Percentiles rank a stretch among this genome's conserved stretches.
Evolutionary conservation across 2,797 vertebrate genomes (phyloP).

Genomic region (Parauchenoglanis ngamensis): DNA sequence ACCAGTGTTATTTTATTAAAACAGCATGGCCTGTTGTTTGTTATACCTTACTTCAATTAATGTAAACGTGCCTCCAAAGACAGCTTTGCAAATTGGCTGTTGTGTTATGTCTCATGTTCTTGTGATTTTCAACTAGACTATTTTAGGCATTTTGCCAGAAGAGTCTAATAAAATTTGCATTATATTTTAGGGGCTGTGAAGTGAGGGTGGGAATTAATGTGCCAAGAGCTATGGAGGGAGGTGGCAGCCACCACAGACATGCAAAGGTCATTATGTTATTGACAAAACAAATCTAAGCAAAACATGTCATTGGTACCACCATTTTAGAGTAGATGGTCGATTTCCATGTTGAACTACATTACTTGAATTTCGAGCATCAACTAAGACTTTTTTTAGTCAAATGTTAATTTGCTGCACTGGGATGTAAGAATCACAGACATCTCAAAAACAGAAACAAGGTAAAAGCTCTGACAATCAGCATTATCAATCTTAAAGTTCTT

Average conservation of each 20-base stretch:
- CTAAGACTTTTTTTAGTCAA: not conserved
- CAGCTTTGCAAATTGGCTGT: slow-evolving; percentile 9
- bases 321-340: not conserved
- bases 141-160: not conserved
- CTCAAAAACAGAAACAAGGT: not conserved
- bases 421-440: not conserved
- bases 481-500: not conserved
- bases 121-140: not conserved
- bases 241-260: slow-evolving; percentile 6
- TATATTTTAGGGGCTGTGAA: slow-evolving; percentile 18
- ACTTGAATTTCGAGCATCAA: not conserved
- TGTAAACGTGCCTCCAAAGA: not conserved
- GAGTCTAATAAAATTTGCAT: slow-evolving; percentile 21
- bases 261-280: slow-evolving; percentile 20
- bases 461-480: not conserved
- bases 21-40: not conserved
- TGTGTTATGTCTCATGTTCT: not conserved
- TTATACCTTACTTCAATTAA: not conserved
- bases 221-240: not conserved
- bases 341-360: not conserved
- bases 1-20: not conserved
- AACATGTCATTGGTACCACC: not conserved
- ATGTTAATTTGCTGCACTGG: not conserved
- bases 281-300: not conserved
- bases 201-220: slow-evolving; percentile 22